phyloP scores from a whole-genome alignment of 2,888 invertebrate genomes.

The Cepaea hortensis region DNA sequence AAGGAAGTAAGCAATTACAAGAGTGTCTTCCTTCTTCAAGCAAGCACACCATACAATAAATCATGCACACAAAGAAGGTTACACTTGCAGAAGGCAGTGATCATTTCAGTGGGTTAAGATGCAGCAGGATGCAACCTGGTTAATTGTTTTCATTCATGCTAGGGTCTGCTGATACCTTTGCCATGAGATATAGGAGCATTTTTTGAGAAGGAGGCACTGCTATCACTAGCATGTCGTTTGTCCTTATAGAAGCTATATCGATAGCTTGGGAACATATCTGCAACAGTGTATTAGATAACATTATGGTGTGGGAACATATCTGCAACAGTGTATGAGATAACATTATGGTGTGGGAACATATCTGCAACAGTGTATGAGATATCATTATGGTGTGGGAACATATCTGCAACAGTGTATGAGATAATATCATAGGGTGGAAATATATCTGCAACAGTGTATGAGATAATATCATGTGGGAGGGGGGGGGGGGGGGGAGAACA shows the following conservation, averaged over 20 bases:
- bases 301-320: too few relatives aligned
- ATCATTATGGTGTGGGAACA: too few relatives aligned
- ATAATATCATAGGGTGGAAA: too few relatives aligned
- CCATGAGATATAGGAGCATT: slow-evolving; percentile 26
- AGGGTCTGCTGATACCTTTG: slow-evolving; percentile 39
- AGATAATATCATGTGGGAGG: too few relatives aligned
- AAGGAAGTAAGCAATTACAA: too few relatives aligned
- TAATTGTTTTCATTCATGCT: slow-evolving; percentile 14
- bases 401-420: too few relatives aligned
- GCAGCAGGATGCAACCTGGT: neutral
- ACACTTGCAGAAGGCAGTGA: neutral
- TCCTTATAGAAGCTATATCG: slow-evolving; percentile 67
- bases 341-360: too few relatives aligned
- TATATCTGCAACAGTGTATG: too few relatives aligned
- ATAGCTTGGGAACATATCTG: slow-evolving; percentile 51
- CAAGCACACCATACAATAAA: neutral
- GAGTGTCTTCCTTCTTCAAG: too few relatives aligned
- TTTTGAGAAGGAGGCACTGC: slow-evolving; percentile 57
- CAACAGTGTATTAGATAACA: slow-evolving; percentile 9
- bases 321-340: too few relatives aligned
- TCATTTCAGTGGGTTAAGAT: neutral
- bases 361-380: too few relatives aligned
- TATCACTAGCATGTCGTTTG: slow-evolving; percentile 71
- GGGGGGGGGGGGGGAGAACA: too few relatives aligned
- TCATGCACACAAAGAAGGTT: neutral